These are phyloP conservation scores for Cranoglanis bouderius DNA, from an alignment of 2,113 vertebrate species.

Conservation along the genomic window DNA sequence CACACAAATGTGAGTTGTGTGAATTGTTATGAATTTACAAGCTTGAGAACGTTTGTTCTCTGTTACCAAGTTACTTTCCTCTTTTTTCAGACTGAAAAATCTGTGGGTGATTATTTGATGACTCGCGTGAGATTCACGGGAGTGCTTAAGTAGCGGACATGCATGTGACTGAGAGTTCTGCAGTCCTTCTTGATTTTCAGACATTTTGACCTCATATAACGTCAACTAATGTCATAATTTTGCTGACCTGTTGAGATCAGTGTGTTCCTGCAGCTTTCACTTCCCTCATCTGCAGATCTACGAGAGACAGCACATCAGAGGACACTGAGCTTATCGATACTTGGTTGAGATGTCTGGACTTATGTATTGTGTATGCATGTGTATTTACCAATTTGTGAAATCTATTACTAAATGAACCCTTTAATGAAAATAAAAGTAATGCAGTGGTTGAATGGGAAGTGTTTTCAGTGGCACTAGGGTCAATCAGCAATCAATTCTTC, in stretches of 20 bases:
- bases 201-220: slow-evolving; percentile 59
- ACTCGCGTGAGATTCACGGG: background rate
- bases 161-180: background rate
- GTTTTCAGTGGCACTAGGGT: slow-evolving; percentile 63
- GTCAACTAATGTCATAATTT: slow-evolving; percentile 59
- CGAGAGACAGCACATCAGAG: background rate
- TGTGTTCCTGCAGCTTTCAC: slow-evolving; percentile 57
- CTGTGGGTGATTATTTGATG: background rate
- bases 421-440: slow-evolving; percentile 63
- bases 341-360: background rate
- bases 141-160: background rate
- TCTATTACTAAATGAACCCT: slow-evolving; percentile 28
- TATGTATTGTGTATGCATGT: background rate
- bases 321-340: background rate
- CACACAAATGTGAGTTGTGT: background rate
- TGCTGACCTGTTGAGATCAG: slow-evolving; percentile 63
- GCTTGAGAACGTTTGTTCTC: background rate
- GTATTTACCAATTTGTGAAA: background rate
- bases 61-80: background rate
- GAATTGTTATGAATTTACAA: background rate
- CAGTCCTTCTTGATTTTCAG: slow-evolving; percentile 49
- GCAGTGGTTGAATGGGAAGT: slow-evolving; percentile 54
- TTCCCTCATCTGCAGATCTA: slow-evolving; percentile 51
- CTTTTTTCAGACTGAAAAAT: background rate
- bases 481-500: slow-evolving; percentile 68